Conservation (phyloP, 2,888 invertebrate genomes). For the Tinea pellionella region DNA sequence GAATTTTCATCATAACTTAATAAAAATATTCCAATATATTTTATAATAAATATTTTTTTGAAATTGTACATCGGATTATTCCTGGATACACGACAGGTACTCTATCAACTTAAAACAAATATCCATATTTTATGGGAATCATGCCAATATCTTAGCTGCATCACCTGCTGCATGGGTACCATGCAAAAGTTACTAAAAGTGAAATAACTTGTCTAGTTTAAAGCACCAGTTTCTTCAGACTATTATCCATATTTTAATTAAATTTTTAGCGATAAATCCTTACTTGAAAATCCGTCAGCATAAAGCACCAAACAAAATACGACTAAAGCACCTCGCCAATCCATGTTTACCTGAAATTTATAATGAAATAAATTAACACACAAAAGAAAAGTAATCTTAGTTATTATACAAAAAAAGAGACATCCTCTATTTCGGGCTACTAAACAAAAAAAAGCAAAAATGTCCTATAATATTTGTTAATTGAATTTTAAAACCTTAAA, state of each 20-base stretch:
- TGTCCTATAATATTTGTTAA: too few species aligned
- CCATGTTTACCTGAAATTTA: conserved; percentile 51
- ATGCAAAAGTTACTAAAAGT: not conserved
- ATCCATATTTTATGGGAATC: not conserved
- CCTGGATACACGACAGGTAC: not conserved
- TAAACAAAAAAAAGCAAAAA: too few species aligned
- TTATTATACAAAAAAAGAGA: too few species aligned
- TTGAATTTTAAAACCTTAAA: too few species aligned
- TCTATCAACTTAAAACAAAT: not conserved
- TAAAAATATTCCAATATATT: too few species aligned
- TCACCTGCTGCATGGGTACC: not conserved
- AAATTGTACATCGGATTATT: not conserved
- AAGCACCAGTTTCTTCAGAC: not conserved
- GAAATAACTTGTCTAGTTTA: not conserved
- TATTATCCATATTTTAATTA: not conserved
- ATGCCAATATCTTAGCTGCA: not conserved
- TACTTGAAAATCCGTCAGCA: conserved; percentile 60
- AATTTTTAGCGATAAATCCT: conserved; percentile 23
- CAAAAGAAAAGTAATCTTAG: too few species aligned
- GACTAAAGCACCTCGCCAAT: conserved; percentile 47
- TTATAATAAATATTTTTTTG: too few species aligned
- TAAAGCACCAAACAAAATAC: conserved; percentile 40
- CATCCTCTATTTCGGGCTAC: too few species aligned
- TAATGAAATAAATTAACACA: conserved; percentile 17
- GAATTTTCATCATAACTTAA: too few species aligned